Percentiles rank a stretch among this genome's conserved stretches.
These are phyloP conservation scores for Camponotus pennsylvanicus DNA, from an alignment of 1,140 invertebrate genomes.

Conservation along the genomic window DNA sequence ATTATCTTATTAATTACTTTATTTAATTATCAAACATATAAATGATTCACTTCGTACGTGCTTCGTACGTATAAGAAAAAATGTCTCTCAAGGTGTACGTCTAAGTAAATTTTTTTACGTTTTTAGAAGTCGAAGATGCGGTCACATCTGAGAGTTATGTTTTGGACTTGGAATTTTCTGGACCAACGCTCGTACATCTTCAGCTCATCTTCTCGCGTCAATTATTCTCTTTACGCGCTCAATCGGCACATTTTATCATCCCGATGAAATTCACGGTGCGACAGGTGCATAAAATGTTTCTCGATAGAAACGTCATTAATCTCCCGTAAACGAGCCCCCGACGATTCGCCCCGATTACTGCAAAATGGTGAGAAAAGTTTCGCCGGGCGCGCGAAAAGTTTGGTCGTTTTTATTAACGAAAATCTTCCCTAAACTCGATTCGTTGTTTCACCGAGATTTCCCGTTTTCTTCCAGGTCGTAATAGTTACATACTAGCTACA, in stretches of 20 bases:
- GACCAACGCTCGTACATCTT: background rate
- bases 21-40: too few relatives aligned
- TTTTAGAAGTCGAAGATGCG: constrained; percentile 1
- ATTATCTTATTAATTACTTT: too few relatives aligned
- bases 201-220: background rate
- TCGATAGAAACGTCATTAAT: constrained; percentile 42
- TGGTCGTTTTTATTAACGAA: background rate
- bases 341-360: background rate
- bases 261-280: constrained; percentile 15
- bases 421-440: background rate
- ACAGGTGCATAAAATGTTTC: constrained; percentile 36
- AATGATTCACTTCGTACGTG: background rate
- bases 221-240: background rate
- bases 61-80: background rate
- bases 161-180: constrained; percentile 1
- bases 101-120: background rate
- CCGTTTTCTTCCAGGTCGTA: constrained; percentile 17
- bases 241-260: background rate
- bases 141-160: background rate
- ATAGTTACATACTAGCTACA: background rate
- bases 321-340: background rate
- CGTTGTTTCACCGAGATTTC: background rate
- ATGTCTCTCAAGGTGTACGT: background rate
- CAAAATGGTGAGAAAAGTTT: background rate
- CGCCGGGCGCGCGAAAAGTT: background rate